Conservation (phyloP, 2,797 vertebrate species). For the Arremon aurantiirostris region DNA sequence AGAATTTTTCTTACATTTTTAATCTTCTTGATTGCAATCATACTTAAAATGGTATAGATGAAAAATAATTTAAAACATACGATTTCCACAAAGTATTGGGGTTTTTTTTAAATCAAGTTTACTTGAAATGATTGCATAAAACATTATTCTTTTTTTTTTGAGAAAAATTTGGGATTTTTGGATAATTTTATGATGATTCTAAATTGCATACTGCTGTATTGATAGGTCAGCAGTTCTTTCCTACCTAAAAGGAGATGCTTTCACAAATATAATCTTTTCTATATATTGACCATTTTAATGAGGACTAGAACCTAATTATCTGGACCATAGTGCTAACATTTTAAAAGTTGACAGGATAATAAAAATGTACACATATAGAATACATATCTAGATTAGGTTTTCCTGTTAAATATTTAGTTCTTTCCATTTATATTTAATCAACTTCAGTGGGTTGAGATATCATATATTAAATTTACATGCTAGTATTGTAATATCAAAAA, state of each 20-base stretch:
- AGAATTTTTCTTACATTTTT: neutral
- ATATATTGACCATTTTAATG: rapidly evolving
- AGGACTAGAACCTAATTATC: neutral
- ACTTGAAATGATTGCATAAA: neutral
- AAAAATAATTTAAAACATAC: neutral
- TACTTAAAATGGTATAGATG: neutral
- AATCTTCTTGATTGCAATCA: neutral
- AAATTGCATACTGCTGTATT: neutral
- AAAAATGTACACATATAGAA: neutral
- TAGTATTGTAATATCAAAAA: neutral
- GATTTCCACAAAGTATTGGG: neutral
- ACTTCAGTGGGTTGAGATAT: neutral
- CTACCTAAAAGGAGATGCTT: neutral
- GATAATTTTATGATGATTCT: neutral
- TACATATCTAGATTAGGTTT: neutral
- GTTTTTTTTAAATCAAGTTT: neutral
- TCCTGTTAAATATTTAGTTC: neutral
- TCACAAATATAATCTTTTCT: neutral
- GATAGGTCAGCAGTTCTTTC: neutral
- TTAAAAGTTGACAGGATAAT: neutral
- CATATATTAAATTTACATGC: neutral
- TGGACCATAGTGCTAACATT: neutral
- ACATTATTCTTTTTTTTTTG: neutral
- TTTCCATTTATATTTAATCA: neutral
- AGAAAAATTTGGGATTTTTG: neutral